Evolutionary conservation across 2,113 vertebrate genomes (phyloP).

Genomic region (Sminthopsis crassicaudata): DNA sequence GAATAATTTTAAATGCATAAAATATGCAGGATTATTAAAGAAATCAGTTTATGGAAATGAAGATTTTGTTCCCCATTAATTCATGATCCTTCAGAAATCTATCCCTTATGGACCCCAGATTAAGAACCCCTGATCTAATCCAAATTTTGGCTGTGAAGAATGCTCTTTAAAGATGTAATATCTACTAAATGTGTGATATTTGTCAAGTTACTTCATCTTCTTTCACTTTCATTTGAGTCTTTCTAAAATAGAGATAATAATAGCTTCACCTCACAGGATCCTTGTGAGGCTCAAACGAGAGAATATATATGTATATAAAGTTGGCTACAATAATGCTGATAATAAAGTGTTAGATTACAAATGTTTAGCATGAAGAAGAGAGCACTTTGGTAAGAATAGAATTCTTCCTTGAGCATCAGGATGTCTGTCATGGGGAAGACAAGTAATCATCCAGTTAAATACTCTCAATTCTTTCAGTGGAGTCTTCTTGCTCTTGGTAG

Average conservation of each 20-base stretch:
- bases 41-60: background rate
- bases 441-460: background rate
- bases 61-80: background rate
- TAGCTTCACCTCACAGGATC: background rate
- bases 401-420: background rate
- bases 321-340: background rate
- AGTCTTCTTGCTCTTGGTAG: background rate
- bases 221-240: background rate
- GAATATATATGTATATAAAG: background rate
- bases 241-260: background rate
- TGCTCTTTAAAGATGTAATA: background rate
- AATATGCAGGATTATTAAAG: background rate
- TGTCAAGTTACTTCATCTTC: background rate
- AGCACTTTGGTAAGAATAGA: background rate
- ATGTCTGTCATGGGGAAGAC: background rate
- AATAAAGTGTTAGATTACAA: background rate
- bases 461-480: background rate
- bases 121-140: background rate
- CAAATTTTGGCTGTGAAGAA: background rate
- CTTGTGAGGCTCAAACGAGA: background rate
- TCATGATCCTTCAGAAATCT: background rate
- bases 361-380: background rate
- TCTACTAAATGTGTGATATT: background rate
- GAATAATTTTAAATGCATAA: background rate
- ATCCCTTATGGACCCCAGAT: background rate